Evolutionary conservation across 2,888 invertebrate species (phyloP), one percentile per base, ranked within the genome.

Genomic region (Nymphalis urticae): DNA sequence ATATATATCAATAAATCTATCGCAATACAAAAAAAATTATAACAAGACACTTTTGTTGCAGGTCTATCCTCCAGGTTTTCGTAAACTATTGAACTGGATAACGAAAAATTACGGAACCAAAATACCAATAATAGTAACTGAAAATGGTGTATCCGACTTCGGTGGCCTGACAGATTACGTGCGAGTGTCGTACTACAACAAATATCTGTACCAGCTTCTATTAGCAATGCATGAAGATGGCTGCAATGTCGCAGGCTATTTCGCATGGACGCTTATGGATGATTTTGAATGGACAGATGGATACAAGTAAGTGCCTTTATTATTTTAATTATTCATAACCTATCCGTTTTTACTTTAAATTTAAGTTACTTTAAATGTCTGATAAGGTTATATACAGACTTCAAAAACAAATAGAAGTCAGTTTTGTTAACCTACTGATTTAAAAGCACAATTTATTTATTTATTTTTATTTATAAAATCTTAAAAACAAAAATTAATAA

Each of bases 51-150:
- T 48, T 48, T 61, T 48, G 69, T 77, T 73, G 0, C 80, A 95
- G 95, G 91, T 94, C 48, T 92, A 94, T 70, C 95, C 95, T 1
- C 91, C 92, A 76, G 95, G 95, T 48, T 93, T 96, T 80, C 90
- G 95, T 70, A 94, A 93, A 77, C 81, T 95, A 8, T 78, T 96
- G 47, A 94, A 94, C 80, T 95, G 94, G 94, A 90, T 95, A 56
- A 93, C 93, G 73, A 88, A 89, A 47, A 92, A 93, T 74, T 95
- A 95, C 80, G 93, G 93, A 48, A 94, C 71, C 74, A 92, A 93
- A 78, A 89, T 94, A 27, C 89, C 93, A 48, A 92, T 95, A 10
- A 89, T 94, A 62, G 84, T 95, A 10, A 94, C 94, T 0, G 95
- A 95, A 77, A 94, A 94, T 73, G 94, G 94, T 4, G 88, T 93